Evolutionary conservation across 2,888 invertebrate genomes (phyloP).

Genomic region (Thereva nobilitata): DNA sequence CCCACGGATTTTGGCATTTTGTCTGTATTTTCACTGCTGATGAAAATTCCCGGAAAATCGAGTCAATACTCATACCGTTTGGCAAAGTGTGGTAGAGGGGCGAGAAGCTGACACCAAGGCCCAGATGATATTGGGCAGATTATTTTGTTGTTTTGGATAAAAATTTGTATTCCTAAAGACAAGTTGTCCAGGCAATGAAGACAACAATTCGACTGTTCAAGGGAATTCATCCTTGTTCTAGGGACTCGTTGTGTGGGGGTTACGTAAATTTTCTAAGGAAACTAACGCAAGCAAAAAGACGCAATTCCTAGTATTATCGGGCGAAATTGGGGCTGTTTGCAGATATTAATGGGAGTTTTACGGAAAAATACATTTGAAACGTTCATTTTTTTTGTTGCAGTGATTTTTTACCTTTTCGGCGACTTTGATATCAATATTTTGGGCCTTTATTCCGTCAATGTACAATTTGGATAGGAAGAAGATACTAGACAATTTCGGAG

Average conservation of each 20-base stretch:
- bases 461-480: no score
- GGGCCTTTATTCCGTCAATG: no score
- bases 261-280: conserved; percentile 21
- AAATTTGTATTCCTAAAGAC: no score
- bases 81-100: neutral
- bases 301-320: neutral
- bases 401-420: neutral
- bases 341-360: neutral
- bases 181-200: no score
- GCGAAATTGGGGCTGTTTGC: conserved; percentile 9
- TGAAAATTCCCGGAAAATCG: conserved; percentile 39
- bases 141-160: no score
- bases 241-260: conserved; percentile 6
- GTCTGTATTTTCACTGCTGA: conserved; percentile 37
- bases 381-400: conserved; percentile 10
- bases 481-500: no score
- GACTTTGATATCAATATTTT: neutral
- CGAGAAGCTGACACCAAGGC: conserved; percentile 1
- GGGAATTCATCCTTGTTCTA: conserved; percentile 18
- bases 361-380: neutral
- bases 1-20: conserved; percentile 19
- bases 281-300: neutral
- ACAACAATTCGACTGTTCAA: neutral
- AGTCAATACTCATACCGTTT: conserved; percentile 21
- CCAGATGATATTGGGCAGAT: neutral